phyloP scores from a whole-genome alignment of 2,888 invertebrate genomes.

The Limenitis arthemis region DNA sequence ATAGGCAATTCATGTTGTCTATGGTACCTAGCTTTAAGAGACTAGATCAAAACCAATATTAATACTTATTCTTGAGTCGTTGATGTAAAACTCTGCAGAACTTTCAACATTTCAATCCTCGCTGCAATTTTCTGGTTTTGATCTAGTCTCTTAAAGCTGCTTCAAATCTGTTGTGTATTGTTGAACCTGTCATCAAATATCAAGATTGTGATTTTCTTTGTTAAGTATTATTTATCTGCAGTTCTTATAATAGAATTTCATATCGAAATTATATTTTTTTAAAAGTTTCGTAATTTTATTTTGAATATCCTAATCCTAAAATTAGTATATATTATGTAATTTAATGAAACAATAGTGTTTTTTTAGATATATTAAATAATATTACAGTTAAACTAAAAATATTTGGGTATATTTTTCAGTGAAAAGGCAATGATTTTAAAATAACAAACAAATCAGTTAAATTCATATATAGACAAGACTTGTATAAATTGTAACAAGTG shows the following conservation, averaged over 20 bases:
- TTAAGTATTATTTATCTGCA: neutral
- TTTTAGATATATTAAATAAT: no score
- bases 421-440: conserved; percentile 15
- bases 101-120: no score
- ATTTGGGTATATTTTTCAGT: conserved; percentile 7
- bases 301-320: no score
- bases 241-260: no score
- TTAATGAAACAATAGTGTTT: no score
- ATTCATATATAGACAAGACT: neutral
- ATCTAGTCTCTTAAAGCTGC: neutral
- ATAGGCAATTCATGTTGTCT: conserved; percentile 45
- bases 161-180: neutral
- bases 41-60: no score
- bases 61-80: conserved; percentile 29
- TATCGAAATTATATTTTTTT: no score
- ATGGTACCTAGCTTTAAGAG: conserved; percentile 25
- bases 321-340: no score
- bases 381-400: no score
- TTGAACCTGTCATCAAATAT: neutral
- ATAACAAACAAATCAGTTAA: neutral
- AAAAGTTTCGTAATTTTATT: no score
- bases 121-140: neutral
- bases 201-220: neutral
- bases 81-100: no score
- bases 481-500: neutral